A percentile compares a stretch with the other conserved stretches of the same genome.
Evolutionary conservation across 1,140 invertebrate genomes (phyloP).

Genomic region (Hyphantria cunea): DNA sequence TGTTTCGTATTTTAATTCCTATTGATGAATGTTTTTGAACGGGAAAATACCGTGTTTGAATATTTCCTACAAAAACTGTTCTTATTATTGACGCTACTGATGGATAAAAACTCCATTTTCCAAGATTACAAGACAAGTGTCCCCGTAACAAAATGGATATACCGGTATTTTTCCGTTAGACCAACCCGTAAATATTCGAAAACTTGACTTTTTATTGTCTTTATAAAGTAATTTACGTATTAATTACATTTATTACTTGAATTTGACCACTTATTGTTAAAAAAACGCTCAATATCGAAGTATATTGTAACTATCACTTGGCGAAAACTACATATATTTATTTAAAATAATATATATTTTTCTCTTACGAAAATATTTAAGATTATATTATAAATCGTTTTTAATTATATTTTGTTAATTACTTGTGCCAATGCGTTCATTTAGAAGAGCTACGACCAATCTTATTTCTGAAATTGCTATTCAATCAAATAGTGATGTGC

Average conservation of each 20-base stretch:
- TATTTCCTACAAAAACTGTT: conserved; percentile 1
- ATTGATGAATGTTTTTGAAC: conserved; percentile 11
- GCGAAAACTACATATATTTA: conserved; percentile 12
- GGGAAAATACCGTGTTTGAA: conserved; percentile 15
- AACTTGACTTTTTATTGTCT: conserved; percentile 27
- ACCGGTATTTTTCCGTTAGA: conserved; percentile 21
- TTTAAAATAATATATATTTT: conserved; percentile 22
- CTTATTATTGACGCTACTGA: not conserved
- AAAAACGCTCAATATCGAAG: conserved; percentile 34
- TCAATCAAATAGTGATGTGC: conserved; percentile 23
- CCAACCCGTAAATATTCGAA: conserved; percentile 16
- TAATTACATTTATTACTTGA: conserved; percentile 32
- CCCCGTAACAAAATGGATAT: not conserved
- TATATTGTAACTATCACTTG: conserved; percentile 21
- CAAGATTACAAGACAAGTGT: too few species aligned
- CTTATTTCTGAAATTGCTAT: conserved; percentile 18
- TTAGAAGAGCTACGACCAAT: conserved; percentile 36
- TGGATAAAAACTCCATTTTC: not conserved
- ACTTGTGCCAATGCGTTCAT: conserved; percentile 40
- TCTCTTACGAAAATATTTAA: conserved; percentile 31
- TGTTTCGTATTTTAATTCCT: conserved; percentile 29
- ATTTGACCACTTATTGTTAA: conserved; percentile 21
- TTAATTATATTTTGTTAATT: conserved; percentile 29
- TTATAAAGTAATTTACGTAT: conserved; percentile 24
- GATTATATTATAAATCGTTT: conserved; percentile 29